Conservation (phyloP, 2,113 vertebrate species). For the Actenoides lindsayi region DNA sequence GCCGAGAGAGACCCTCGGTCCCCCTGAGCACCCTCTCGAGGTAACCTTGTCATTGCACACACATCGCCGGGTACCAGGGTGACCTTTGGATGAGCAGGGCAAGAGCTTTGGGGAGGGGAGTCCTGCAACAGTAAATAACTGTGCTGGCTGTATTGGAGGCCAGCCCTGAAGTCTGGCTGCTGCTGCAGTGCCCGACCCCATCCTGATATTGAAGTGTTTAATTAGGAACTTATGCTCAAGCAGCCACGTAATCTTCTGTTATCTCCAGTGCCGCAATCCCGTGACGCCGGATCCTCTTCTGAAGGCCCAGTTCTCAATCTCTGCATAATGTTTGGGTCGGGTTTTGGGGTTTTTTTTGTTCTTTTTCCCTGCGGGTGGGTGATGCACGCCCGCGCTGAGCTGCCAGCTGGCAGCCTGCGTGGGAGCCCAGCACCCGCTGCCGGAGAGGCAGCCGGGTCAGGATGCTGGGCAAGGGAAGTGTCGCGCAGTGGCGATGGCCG, state of each 20-base stretch:
- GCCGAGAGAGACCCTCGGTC: neutral
- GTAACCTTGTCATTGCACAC: neutral
- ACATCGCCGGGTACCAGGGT: neutral
- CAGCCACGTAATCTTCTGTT: neutral
- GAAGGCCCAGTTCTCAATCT: neutral
- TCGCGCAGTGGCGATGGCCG: fast-evolving
- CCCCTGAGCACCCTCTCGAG: neutral
- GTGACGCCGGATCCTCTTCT: neutral
- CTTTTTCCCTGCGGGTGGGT: fast-evolving
- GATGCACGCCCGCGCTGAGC: neutral
- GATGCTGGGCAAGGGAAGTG: neutral
- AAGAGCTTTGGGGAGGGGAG: neutral
- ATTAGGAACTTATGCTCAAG: neutral
- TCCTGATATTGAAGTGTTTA: neutral
- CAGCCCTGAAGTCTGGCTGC: neutral
- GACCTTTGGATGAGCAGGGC: neutral
- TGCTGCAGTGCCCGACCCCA: neutral
- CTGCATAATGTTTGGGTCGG: neutral
- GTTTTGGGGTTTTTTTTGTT: neutral
- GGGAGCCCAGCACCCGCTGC: neutral
- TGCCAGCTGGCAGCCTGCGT: neutral
- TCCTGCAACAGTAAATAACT: neutral
- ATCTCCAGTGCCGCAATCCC: neutral
- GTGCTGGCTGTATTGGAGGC: neutral
- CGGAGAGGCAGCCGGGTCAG: neutral